Evolutionary conservation across 2,113 vertebrate species (phyloP).

Genomic region (Rhinopomastus cyanomelas): DNA sequence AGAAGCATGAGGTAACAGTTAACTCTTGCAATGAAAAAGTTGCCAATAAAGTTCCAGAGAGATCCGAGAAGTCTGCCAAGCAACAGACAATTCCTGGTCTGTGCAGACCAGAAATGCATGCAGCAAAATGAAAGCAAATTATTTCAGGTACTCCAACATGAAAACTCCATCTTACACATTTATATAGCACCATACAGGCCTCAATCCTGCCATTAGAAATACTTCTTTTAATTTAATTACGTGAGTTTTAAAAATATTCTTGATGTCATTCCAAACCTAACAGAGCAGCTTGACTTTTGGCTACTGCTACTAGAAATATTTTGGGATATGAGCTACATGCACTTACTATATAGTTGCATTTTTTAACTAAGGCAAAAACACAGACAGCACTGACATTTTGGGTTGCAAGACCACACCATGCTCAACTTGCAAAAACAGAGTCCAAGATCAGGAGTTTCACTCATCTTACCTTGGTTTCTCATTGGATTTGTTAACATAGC

Average conservation of each 20-base stretch:
- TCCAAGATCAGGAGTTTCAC: neutral
- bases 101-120: neutral
- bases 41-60: neutral
- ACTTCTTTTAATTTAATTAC: neutral
- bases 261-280: neutral
- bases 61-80: neutral
- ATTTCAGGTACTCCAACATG: neutral
- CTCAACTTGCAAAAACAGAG: neutral
- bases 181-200: neutral
- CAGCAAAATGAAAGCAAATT: neutral
- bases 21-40: neutral
- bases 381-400: neutral
- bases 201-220: neutral
- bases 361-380: neutral
- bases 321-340: neutral
- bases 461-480: conserved; percentile 87
- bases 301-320: neutral
- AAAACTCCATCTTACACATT: neutral
- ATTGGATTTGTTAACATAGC: conserved; percentile 87
- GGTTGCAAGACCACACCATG: neutral
- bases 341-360: neutral
- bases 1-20: neutral
- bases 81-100: too few species aligned
- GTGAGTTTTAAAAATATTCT: neutral
- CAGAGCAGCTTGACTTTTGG: neutral